Base-by-base conservation (phyloP, 2,888 invertebrate genomes). In the Empis livida region DNA sequence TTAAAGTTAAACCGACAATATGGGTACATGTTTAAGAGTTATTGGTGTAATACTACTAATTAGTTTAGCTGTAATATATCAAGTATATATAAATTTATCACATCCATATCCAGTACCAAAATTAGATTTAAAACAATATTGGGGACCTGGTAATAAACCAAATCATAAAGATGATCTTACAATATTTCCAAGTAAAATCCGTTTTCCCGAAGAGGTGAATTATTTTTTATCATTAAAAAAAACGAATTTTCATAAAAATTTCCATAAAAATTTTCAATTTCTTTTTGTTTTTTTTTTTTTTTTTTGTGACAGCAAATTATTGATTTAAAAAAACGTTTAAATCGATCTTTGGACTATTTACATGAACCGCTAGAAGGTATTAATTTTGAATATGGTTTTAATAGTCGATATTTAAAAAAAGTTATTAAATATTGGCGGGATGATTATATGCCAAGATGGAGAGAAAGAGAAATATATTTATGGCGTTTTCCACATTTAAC, bases 371-470 rank as follows among this genome's bases (percentile, higher is more conserved):
- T 86, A 42, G 81, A 86, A 63, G 77, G 75, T 43, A 67, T 73
- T 0, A 78, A 76, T 8, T 92, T 89, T 66, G 75, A 80, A 49
- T 91, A 91, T 59, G 94, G 94, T 3, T 82, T 92, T 61, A 85
- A 88, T 59, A 70, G 81, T 0, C 72, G 79, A 37, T 79, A 79
- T 51, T 65, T 91, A 5, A 70, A 75, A 11, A 73, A 75, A 53
- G 71, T 92, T 9, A 63, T 86, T 1, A 74, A 82, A 41, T 84
- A 85, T 63, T 95, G 95, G 95, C 75, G 74, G 11, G 78, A 78
- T 35, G 74, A 75, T 31, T 92, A 86, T 63, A 75, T 87, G 56
- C 67, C 73, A 48, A 70, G 70, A 41, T 86, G 84, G 84, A 63
- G 65, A 23, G 75, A 80, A 44, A 72, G 84, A 10, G 82, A 88